Evolutionary conservation across 2,113 vertebrate species (phyloP), one percentile per base, ranked within the genome.

Genomic region (Scortum barcoo): DNA sequence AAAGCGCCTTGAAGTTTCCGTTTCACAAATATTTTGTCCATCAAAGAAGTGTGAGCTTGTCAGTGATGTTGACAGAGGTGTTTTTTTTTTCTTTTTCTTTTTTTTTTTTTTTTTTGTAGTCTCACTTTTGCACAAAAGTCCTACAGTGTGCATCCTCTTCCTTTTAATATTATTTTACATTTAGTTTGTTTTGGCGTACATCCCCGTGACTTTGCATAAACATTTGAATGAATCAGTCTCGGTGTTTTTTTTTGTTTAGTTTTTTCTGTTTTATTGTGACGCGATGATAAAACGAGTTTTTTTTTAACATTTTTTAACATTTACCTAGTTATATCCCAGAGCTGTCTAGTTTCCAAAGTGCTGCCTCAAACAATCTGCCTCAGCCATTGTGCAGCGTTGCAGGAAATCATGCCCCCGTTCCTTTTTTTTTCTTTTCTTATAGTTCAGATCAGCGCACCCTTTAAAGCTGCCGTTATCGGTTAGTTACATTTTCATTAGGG

Each of bases 401-500:
- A 33, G 51, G 33, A 74, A 76, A 74, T 61, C 0, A 5, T 57
- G 9, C 46, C 17, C 65, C 38, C 22, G 57, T 60, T 51, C 53
- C 19, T 10, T 60, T 72, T 80, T 76, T 71, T 48, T 60, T 51
- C 53, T 13, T 10, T 60, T 72, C 76, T 76, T 71, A 44, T 67
- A 36, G 42, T 78, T 62, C 68, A 50, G n/a, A 73, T 81, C 11
- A 20, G 54, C 26, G 30, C 14, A 65, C 33, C 57, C 26, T 36
- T 30, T 38, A 77, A 50, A 53, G 42, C 76, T 74, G 62, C 22
- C 44, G 14, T 24, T 48, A 33, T 62, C 17, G 4, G 9, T 58
- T 58, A 51, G 19, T 17, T 30, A 22, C 1, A 10, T 16, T 65
- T 76, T 63, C 48, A 67, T 60, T 26, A 48, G 16, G 24, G 19